These are phyloP conservation scores for Microvelia longipes DNA, from an alignment of 1,140 invertebrate genomes.

Conservation along the genomic window DNA sequence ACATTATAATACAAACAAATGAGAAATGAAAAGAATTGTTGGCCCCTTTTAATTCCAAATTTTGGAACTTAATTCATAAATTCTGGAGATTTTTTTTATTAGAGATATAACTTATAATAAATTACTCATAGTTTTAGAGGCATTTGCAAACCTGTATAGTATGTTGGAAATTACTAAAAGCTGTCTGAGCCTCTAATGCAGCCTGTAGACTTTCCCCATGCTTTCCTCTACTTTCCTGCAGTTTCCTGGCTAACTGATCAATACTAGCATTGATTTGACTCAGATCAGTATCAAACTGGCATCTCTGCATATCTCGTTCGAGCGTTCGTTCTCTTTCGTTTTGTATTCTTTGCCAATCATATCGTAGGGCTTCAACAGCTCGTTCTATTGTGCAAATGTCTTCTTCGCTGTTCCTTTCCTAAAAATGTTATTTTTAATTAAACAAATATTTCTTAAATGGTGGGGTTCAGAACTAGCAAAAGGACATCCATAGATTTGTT, in stretches of 20 bases:
- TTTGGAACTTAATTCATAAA: no score
- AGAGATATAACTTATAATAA: no score
- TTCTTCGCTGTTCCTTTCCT: slow-evolving; percentile 38
- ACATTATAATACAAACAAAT: no score
- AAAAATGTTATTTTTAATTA: neutral
- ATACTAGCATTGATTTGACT: slow-evolving; percentile 55
- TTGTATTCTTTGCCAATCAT: slow-evolving; percentile 43
- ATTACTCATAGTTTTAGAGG: no score
- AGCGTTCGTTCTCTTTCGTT: slow-evolving; percentile 41
- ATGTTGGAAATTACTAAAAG: slow-evolving; percentile 62
- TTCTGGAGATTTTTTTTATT: no score
- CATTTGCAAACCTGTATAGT: slow-evolving; percentile 45
- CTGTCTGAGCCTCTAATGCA: slow-evolving; percentile 49
- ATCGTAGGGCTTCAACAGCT: slow-evolving; percentile 36
- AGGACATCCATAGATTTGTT: no score
- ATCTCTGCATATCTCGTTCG: slow-evolving; percentile 46
- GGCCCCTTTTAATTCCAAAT: no score
- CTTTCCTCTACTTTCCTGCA: slow-evolving; percentile 44
- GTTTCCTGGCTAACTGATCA: slow-evolving; percentile 45
- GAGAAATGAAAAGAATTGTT: no score
- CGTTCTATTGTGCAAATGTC: slow-evolving; percentile 53
- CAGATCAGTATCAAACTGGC: slow-evolving; percentile 53
- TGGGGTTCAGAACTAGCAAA: no score
- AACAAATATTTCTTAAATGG: neutral
- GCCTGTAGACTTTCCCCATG: slow-evolving; percentile 54